phyloP scores from a whole-genome alignment of 1,140 invertebrate species.

The Drosophila sulfurigaster region DNA sequence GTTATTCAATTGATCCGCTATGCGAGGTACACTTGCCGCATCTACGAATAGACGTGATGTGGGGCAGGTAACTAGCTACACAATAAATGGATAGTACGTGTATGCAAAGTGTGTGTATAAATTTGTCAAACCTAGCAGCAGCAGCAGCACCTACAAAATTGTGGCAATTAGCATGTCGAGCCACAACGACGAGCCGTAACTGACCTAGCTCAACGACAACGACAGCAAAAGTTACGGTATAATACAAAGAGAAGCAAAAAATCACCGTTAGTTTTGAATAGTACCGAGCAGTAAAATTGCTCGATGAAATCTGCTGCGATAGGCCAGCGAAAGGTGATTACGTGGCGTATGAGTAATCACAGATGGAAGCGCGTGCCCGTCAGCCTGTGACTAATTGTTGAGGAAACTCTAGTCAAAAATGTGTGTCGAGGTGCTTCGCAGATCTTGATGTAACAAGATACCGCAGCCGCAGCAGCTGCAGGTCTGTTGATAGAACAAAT shows the following conservation, averaged over 20 bases:
- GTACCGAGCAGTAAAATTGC: neutral
- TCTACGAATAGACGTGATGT: neutral
- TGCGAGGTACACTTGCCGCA: slow-evolving; percentile 17
- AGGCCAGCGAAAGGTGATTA: slow-evolving; percentile 44
- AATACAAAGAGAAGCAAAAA: neutral
- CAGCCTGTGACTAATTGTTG: slow-evolving; percentile 37
- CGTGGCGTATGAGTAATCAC: slow-evolving; percentile 74
- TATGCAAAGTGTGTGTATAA: slow-evolving; percentile 14
- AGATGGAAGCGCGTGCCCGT: slow-evolving; percentile 20
- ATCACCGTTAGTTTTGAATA: slow-evolving; percentile 14
- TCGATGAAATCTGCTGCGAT: slow-evolving; percentile 19
- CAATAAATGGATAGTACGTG: neutral
- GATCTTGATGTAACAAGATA: slow-evolving; percentile 3
- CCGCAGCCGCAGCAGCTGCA: slow-evolving; percentile 5
- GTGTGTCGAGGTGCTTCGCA: neutral
- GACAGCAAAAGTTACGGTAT: slow-evolving; percentile 10
- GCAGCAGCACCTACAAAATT: slow-evolving; percentile 15
- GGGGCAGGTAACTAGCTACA: slow-evolving; percentile 1
- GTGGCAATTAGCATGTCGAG: slow-evolving; percentile 23
- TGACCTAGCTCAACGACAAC: slow-evolving; percentile 46
- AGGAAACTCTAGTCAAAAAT: neutral
- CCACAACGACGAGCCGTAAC: slow-evolving; percentile 13
- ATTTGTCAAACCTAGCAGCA: neutral
- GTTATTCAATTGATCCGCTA: slow-evolving; percentile 33
- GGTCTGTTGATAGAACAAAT: slow-evolving; percentile 11